phyloP scores from a whole-genome alignment of 2,113 vertebrate genomes.

The Heptranchias perlo region DNA sequence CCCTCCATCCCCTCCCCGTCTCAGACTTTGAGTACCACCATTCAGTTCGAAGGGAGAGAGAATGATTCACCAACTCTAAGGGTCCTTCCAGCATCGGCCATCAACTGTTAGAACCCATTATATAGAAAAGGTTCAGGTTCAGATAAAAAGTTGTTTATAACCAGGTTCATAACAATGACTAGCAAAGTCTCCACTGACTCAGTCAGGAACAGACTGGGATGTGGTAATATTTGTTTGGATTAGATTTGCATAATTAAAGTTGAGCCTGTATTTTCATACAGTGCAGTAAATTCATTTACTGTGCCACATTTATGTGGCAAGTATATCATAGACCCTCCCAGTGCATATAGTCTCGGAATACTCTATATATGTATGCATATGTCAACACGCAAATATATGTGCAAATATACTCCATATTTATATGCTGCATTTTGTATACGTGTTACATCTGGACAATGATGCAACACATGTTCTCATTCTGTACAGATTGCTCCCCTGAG shows the following conservation, averaged over 20 bases:
- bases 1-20: background rate
- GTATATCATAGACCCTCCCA: background rate
- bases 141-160: background rate
- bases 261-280: slow-evolving; percentile 1
- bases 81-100: background rate
- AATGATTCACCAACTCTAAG: background rate
- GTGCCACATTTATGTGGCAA: no score
- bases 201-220: slow-evolving; percentile 3
- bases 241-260: background rate
- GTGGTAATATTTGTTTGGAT: slow-evolving; percentile 24
- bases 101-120: background rate
- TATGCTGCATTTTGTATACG: background rate
- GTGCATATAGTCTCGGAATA: background rate
- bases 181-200: background rate
- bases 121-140: background rate
- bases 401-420: background rate
- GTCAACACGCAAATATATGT: background rate
- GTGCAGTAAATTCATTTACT: background rate
- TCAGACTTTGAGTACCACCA: background rate
- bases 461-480: background rate
- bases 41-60: background rate
- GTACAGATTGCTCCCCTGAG: background rate
- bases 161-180: background rate
- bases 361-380: background rate
- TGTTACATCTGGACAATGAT: background rate